Conservation (phyloP, 2,797 vertebrate genomes). For the Crenichthys baileyi region DNA sequence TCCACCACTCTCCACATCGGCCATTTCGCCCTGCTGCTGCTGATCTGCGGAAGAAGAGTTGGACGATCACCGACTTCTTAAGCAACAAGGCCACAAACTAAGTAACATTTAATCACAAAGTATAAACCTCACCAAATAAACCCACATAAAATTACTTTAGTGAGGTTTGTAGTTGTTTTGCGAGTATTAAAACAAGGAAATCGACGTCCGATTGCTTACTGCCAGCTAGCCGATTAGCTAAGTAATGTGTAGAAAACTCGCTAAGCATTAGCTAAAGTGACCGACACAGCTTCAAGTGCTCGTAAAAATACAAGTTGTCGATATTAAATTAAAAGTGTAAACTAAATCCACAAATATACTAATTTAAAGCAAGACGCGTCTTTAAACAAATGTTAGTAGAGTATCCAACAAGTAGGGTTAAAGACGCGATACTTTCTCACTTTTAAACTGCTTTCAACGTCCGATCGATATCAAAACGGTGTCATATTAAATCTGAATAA, state of each 20-base stretch:
- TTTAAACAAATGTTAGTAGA: slow-evolving; percentile 50
- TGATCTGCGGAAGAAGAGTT: slow-evolving; percentile 80
- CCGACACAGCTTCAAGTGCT: not conserved
- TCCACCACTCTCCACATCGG: slow-evolving; percentile 78
- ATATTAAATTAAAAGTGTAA: fast-evolving
- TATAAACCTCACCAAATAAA: not conserved
- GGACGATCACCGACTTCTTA: slow-evolving; percentile 38
- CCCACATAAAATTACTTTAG: not conserved
- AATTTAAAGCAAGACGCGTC: not conserved
- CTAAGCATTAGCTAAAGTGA: slow-evolving; percentile 5
- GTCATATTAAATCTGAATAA: not conserved
- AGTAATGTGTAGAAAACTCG: slow-evolving; percentile 24
- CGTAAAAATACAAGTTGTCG: not conserved
- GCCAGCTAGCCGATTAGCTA: slow-evolving; percentile 71
- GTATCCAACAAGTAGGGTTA: slow-evolving; percentile 54
- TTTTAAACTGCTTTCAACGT: slow-evolving; percentile 60
- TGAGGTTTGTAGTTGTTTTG: not conserved
- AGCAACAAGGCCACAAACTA: not conserved
- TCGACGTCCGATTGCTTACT: slow-evolving; percentile 46
- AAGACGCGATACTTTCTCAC: slow-evolving; percentile 42
- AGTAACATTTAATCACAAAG: not conserved
- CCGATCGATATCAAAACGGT: slow-evolving; percentile 28
- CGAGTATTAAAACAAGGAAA: slow-evolving; percentile 13
- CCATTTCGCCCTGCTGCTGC: slow-evolving; percentile 84
- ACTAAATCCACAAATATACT: not conserved